A percentile compares a stretch with the other conserved stretches of the same genome.
Conservation (phyloP, 1,140 invertebrate genomes). For the Temnothorax curvispinosus region DNA sequence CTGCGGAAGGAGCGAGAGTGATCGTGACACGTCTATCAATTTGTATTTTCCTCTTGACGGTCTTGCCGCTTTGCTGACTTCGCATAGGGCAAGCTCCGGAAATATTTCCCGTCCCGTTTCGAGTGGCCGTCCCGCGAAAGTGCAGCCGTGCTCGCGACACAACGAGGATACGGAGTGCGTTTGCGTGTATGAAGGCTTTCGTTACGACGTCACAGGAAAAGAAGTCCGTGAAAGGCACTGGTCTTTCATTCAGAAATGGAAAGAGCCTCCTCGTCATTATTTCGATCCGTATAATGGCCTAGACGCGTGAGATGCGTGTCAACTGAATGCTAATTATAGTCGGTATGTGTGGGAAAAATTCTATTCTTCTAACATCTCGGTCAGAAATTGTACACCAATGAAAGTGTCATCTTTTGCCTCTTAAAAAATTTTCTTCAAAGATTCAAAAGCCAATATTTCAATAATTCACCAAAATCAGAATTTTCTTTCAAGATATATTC, state of each 20-base stretch:
- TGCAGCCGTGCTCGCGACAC: background rate
- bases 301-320: conserved; percentile 12
- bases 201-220: conserved; percentile 16
- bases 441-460: background rate
- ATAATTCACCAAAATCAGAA: background rate
- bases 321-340: conserved; percentile 23
- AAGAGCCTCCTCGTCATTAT: conserved; percentile 26
- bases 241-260: conserved; percentile 33
- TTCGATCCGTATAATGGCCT: background rate
- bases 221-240: conserved; percentile 37
- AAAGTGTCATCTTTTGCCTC: background rate
- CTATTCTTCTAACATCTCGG: background rate
- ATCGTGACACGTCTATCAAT: background rate
- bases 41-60: background rate
- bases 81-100: background rate
- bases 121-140: conserved; percentile 44
- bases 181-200: conserved; percentile 14
- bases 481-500: background rate
- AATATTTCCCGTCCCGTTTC: conserved; percentile 56
- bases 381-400: background rate
- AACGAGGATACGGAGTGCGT: background rate
- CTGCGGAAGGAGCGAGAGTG: background rate
- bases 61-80: background rate
- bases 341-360: conserved; percentile 4
- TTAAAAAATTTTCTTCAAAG: background rate